Conservation (phyloP, 2,113 vertebrate species). For the Capreolus pygargus region DNA sequence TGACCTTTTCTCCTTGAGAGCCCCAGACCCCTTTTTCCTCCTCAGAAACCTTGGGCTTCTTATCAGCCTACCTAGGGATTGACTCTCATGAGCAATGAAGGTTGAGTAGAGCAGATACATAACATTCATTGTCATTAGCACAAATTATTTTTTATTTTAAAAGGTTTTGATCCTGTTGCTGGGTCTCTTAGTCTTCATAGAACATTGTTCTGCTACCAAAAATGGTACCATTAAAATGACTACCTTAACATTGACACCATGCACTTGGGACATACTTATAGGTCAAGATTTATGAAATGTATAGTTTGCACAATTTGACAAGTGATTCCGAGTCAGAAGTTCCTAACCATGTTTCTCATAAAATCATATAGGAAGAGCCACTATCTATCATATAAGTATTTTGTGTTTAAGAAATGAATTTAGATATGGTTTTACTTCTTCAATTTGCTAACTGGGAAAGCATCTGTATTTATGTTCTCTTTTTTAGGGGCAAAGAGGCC, state of each 20-base stretch:
- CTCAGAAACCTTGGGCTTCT: background rate
- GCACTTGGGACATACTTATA: background rate
- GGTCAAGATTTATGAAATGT: background rate
- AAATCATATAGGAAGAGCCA: background rate
- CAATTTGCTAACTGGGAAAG: background rate
- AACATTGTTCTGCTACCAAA: background rate
- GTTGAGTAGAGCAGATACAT: background rate
- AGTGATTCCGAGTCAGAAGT: background rate
- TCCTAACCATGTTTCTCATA: background rate
- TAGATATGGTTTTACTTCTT: background rate
- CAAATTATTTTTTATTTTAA: constrained; percentile 11
- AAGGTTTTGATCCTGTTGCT: background rate
- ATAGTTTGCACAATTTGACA: background rate
- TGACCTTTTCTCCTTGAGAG: background rate
- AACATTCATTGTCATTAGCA: background rate
- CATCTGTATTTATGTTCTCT: constrained; percentile 32
- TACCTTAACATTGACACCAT: background rate
- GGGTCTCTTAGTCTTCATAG: background rate
- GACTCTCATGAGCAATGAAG: background rate
- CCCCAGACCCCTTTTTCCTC: background rate
- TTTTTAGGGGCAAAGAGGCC: constrained; percentile 80
- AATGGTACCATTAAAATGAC: background rate
- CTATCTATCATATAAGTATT: background rate
- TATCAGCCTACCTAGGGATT: background rate
- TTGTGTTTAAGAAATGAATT: background rate